Base-by-base conservation (phyloP, 2,888 invertebrate genomes). In the Nymphalis polychloros region DNA sequence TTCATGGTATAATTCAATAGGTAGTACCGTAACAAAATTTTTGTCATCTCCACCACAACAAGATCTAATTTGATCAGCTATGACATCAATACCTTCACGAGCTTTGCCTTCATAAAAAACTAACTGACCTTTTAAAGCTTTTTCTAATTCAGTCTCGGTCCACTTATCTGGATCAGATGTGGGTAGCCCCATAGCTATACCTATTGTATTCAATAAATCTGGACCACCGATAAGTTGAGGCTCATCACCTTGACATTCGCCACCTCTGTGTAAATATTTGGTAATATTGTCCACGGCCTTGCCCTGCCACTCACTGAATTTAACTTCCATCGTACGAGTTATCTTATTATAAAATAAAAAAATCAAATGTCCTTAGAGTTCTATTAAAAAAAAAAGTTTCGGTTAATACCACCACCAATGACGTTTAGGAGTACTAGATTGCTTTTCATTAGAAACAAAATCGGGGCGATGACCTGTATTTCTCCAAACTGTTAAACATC, bases 361-460 rank as follows among this genome's bases (percentile, higher is more conserved):
- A 49, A 49, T 19, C 1, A 23, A 19, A 19, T n/a, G n/a, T n/a
- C n/a, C n/a, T 20, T 50, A 50, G 20, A 1, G 8, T 8, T 10
- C 20, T 50, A 19, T 20, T n/a, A n/a, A 6, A 31, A n/a, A 50
- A n/a, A 19, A 19, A 20, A 3, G 10, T 19, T 27, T 23, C 6
- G 10, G 23, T 69, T 62, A 77, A 59, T 69, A 62, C 77, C 77
- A 77, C 76, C 77, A 77, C 77, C 76, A 77, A 61, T 77, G 77
- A 10, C 59, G 53, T 8, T 62, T 10, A 1, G 70, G 74, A n/a
- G 63, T 52, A 59, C 57, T 63, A 8, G 68, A 8, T 52, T 65
- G 74, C 8, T 46, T 63, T 55, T 76, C 73, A 19, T 60, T 67
- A 8, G 71, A 62, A 48, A 61, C 70, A 53, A 74, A 76, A 23